These are phyloP conservation scores for Pelmatolapia mariae DNA, from an alignment of 2,113 vertebrate species.

Conservation along the genomic window DNA sequence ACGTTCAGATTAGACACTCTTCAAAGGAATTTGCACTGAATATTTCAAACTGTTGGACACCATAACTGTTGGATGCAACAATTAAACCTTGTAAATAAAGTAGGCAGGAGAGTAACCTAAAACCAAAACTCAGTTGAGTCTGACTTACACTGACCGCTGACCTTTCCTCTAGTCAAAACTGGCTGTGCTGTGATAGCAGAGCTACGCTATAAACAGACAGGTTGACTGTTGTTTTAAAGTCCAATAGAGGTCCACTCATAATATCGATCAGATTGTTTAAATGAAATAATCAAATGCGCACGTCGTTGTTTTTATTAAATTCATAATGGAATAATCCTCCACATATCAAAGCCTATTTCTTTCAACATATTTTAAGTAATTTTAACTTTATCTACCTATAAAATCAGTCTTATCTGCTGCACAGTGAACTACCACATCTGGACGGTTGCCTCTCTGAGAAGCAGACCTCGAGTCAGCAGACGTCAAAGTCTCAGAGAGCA, in stretches of 20 bases:
- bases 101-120: background rate
- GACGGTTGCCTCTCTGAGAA: background rate
- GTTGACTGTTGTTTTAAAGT: background rate
- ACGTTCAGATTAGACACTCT: background rate
- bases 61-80: background rate
- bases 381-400: background rate
- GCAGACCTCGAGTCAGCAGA: background rate
- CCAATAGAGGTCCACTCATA: background rate
- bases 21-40: background rate
- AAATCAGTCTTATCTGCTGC: background rate
- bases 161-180: background rate
- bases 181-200: background rate
- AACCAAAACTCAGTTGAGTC: background rate
- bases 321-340: background rate
- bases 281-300: background rate
- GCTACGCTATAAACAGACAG: background rate
- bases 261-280: background rate
- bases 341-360: background rate
- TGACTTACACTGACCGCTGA: fast-evolving
- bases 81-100: background rate
- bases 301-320: background rate
- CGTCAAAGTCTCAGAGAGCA: fast-evolving
- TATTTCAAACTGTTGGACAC: background rate
- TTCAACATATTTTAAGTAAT: background rate
- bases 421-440: background rate